Percentiles rank a stretch among this genome's conserved stretches.
These are phyloP conservation scores for Syngnathoides biaculeatus DNA, from an alignment of 2,113 vertebrate species.

Conservation along the genomic window DNA sequence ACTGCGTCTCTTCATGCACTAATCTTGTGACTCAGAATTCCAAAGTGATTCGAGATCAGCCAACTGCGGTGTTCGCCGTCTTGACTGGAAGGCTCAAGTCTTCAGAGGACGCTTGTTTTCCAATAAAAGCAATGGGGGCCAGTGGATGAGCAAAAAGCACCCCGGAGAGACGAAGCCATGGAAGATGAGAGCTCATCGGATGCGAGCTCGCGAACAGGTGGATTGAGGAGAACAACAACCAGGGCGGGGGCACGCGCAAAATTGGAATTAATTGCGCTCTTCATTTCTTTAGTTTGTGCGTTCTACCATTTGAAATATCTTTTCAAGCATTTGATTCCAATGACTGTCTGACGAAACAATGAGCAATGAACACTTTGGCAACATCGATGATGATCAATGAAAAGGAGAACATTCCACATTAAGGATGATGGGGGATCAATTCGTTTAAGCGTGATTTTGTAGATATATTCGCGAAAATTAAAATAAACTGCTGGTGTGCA, in stretches of 20 bases:
- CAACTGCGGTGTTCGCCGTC: constrained; percentile 7
- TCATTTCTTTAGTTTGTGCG: too few relatives aligned
- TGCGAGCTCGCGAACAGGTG: constrained; percentile 63
- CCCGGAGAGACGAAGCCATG: constrained; percentile 2
- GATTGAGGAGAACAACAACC: constrained; percentile 49
- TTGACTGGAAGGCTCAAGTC: neutral
- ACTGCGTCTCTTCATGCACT: constrained; percentile 8
- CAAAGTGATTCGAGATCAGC: constrained; percentile 32
- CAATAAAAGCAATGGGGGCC: neutral
- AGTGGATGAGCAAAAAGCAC: constrained; percentile 18
- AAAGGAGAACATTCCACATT: neutral
- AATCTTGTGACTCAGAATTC: constrained; percentile 15
- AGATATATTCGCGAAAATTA: neutral
- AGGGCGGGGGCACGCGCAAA: neutral
- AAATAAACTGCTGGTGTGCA: neutral
- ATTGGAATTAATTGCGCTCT: too few relatives aligned
- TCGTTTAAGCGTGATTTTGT: neutral
- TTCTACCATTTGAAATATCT: neutral
- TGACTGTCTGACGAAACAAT: neutral
- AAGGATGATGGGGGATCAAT: neutral
- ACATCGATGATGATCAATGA: neutral
- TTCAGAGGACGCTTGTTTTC: neutral
- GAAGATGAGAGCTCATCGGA: neutral
- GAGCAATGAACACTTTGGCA: neutral
- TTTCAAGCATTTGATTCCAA: neutral